These are phyloP conservation scores for Zosterops borbonicus DNA, from an alignment of 2,113 vertebrate species.

Conservation along the genomic window DNA sequence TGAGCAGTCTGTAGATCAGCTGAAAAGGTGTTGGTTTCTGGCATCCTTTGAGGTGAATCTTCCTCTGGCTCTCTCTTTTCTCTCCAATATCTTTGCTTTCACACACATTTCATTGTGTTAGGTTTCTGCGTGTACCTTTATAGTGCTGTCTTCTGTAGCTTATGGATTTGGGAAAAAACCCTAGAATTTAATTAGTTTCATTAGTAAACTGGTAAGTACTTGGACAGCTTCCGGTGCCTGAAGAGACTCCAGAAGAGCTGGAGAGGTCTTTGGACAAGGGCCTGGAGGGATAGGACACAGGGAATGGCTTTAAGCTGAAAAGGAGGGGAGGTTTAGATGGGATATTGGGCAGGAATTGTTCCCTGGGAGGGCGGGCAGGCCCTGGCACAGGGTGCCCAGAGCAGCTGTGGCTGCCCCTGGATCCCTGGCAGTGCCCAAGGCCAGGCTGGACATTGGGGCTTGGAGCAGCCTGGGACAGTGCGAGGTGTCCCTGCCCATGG, in stretches of 20 bases:
- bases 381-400: neutral
- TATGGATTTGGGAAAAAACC: neutral
- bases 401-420: neutral
- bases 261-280: neutral
- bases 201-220: neutral
- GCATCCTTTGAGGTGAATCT: neutral
- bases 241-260: neutral
- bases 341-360: neutral
- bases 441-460: neutral
- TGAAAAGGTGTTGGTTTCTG: neutral
- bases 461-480: neutral
- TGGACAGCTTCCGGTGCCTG: neutral
- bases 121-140: neutral
- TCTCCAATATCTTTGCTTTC: neutral
- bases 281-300: neutral
- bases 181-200: neutral
- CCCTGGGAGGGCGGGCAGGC: fast-evolving
- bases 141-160: neutral
- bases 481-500: neutral
- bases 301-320: neutral
- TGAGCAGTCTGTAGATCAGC: neutral
- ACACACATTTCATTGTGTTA: neutral
- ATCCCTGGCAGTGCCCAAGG: neutral
- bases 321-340: neutral
- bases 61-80: neutral